These are phyloP conservation scores for Drosophila simulans DNA, from an alignment of 1,140 invertebrate genomes.

Conservation along the genomic window DNA sequence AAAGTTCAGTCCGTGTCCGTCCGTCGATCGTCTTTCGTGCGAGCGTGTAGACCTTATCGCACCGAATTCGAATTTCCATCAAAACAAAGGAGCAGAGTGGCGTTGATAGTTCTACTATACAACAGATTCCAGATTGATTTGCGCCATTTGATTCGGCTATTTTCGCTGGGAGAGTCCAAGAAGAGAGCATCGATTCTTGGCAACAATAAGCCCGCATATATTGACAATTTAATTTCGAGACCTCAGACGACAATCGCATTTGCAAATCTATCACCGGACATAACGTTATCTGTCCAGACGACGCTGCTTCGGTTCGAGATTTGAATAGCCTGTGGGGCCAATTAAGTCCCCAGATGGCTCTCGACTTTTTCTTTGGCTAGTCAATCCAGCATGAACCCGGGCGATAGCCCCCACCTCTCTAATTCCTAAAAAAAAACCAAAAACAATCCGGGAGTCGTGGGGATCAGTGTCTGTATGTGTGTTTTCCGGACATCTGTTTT, in stretches of 20 bases:
- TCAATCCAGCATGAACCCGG: slow-evolving; percentile 19
- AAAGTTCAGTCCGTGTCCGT: slow-evolving; percentile 19
- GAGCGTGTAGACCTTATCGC: slow-evolving; percentile 69
- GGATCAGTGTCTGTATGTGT: background rate
- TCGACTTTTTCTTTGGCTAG: slow-evolving; percentile 11
- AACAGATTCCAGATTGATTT: slow-evolving; percentile 43
- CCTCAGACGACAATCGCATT: slow-evolving; percentile 5
- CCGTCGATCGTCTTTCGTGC: slow-evolving; percentile 6
- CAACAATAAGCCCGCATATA: slow-evolving; percentile 10
- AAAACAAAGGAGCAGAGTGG: slow-evolving; percentile 44
- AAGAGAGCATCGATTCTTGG: slow-evolving; percentile 13
- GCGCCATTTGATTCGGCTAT: slow-evolving; percentile 31
- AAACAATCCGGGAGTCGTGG: background rate
- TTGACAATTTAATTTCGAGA: slow-evolving; percentile 2
- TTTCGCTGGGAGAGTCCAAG: background rate
- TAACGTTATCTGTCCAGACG: slow-evolving; percentile 34
- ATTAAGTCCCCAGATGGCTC: slow-evolving; percentile 35
- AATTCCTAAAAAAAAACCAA: slow-evolving; percentile 4
- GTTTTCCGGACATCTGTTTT: background rate
- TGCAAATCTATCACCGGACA: slow-evolving; percentile 35
- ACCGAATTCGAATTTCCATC: slow-evolving; percentile 47
- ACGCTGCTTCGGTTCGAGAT: background rate
- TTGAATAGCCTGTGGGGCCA: slow-evolving; percentile 16
- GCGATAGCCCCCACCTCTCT: slow-evolving; percentile 32
- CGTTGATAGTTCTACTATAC: slow-evolving; percentile 37